phyloP scores from a whole-genome alignment of 2,113 vertebrate genomes.

The Garra rufa region DNA sequence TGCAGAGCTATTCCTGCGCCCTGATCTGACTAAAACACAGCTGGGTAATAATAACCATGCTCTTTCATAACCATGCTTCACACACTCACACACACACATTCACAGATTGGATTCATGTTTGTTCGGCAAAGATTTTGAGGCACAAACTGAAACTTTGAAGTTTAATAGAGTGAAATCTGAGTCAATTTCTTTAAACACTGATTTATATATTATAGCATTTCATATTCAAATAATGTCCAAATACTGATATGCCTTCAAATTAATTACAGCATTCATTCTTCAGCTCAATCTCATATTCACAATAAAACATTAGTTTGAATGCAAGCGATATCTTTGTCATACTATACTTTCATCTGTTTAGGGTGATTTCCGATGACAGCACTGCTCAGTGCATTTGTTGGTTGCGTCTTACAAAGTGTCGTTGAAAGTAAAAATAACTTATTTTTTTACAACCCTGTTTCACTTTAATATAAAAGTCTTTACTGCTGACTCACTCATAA shows the following conservation, averaged over 20 bases:
- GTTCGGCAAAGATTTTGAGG: background rate
- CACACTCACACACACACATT: background rate
- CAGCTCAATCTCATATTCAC: too few relatives aligned
- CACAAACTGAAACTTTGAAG: background rate
- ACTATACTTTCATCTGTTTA: too few relatives aligned
- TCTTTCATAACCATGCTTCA: conserved; percentile 21
- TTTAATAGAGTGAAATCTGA: background rate
- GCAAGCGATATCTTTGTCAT: too few relatives aligned
- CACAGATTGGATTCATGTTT: background rate
- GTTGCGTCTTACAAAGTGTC: too few relatives aligned
- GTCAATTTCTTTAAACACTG: background rate
- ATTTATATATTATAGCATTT: background rate
- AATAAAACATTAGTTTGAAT: too few relatives aligned
- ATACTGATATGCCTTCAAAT: background rate
- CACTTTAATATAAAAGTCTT: too few relatives aligned
- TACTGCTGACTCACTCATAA: too few relatives aligned
- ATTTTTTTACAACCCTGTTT: too few relatives aligned
- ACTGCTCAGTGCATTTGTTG: too few relatives aligned
- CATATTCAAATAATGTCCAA: background rate
- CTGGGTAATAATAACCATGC: conserved; percentile 43
- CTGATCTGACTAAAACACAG: conserved; percentile 35
- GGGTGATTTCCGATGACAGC: too few relatives aligned
- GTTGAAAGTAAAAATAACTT: too few relatives aligned
- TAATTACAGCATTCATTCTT: too few relatives aligned
- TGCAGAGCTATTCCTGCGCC: conserved; percentile 26